A percentile compares a stretch with the other conserved stretches of the same genome.
phyloP scores from a whole-genome alignment of 1,140 invertebrate genomes.

The Danaus plexippus region DNA sequence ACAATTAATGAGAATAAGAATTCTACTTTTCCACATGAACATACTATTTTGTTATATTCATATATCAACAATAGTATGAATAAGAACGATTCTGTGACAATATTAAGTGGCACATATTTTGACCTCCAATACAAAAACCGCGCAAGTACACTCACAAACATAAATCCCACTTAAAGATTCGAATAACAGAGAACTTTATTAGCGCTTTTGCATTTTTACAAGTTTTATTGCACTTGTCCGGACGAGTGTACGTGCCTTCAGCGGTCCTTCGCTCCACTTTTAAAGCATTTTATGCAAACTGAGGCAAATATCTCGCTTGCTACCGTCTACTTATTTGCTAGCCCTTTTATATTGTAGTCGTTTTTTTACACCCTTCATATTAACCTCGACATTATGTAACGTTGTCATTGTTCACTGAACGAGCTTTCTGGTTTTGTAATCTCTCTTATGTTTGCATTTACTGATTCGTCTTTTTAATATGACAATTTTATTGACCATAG shows the following conservation, averaged over 20 bases:
- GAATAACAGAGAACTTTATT: conserved; percentile 1
- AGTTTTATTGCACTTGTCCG: conserved; percentile 43
- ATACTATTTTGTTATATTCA: no score
- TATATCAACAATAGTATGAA: conserved; percentile 2
- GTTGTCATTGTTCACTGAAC: no score
- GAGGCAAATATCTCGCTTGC: conserved; percentile 42
- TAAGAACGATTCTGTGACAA: conserved; percentile 7
- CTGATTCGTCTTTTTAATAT: no score
- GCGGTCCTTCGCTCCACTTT: conserved; percentile 34
- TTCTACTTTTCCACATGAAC: no score
- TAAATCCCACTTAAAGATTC: no score
- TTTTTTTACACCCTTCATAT: conserved; percentile 14
- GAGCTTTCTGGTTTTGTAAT: no score
- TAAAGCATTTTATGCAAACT: conserved; percentile 52
- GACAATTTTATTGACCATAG: no score
- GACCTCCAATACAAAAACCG: no score
- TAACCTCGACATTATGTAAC: neutral
- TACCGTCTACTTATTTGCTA: conserved; percentile 29
- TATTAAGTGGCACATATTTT: neutral
- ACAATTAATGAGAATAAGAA: no score
- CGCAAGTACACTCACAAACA: no score
- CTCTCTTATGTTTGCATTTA: no score
- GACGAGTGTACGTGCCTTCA: conserved; percentile 43
- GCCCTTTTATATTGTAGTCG: conserved; percentile 6
- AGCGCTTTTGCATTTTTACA: conserved; percentile 15